Evolutionary conservation across 2,113 vertebrate species (phyloP).

Genomic region (Sula dactylatra): DNA sequence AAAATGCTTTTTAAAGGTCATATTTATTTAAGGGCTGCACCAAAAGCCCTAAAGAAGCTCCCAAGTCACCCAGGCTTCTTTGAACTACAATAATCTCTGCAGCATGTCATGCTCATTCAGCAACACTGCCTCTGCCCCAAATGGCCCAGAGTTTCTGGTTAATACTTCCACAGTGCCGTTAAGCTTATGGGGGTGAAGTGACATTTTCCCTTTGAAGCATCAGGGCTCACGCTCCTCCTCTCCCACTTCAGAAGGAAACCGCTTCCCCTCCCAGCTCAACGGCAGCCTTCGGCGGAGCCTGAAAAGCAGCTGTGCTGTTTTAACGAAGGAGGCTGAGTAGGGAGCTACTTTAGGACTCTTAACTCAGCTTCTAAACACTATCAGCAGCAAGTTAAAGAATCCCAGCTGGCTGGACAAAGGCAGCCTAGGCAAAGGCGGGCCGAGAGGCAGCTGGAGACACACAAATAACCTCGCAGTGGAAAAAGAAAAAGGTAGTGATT

Average conservation of each 20-base stretch:
- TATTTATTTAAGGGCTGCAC: neutral
- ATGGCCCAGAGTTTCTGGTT: neutral
- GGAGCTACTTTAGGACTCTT: constrained; percentile 18
- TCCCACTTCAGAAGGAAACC: neutral
- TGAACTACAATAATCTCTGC: neutral
- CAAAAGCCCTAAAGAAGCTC: neutral
- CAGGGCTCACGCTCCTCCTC: neutral
- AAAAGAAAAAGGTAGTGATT: neutral
- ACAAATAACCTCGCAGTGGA: neutral
- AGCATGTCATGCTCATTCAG: neutral
- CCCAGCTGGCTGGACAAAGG: constrained; percentile 40
- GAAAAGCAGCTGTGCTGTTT: neutral
- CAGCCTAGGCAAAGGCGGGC: neutral
- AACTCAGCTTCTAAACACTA: neutral
- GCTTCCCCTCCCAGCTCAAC: neutral
- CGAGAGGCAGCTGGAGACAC: constrained; percentile 18
- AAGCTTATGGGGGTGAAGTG: neutral
- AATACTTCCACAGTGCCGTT: neutral
- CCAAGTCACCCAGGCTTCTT: neutral
- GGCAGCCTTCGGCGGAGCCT: neutral
- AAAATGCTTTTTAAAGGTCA: neutral
- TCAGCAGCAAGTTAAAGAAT: constrained; percentile 18
- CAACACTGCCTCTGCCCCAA: neutral
- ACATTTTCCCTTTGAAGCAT: neutral
- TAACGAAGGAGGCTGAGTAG: neutral